Evolutionary conservation across 2,888 invertebrate genomes (phyloP), one percentile per base, ranked within the genome.

Genomic region (Mesoligia furuncula): DNA sequence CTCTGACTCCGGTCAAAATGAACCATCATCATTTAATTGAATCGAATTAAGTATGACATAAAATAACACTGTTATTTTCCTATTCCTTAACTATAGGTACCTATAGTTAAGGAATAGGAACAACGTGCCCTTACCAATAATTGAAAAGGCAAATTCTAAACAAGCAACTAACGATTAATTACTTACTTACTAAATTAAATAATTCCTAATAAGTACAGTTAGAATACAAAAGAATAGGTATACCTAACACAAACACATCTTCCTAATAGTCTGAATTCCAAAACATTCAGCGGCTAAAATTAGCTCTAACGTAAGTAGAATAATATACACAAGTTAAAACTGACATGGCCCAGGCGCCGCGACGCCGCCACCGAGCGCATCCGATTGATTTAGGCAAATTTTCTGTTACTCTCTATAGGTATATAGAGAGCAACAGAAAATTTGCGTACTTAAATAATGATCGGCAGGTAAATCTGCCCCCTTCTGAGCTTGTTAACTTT

Each of bases 221-320:
- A 45, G 0, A 59, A n/a, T 15, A 8, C 39, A 62, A 51, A 24
- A 51, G n/a, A 9, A 20, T 65, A n/a, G n/a, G n/a, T n/a, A n/a
- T n/a, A n/a, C n/a, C n/a, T 7, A n/a, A 57, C 54, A 36, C 11
- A 57, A 69, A 54, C 13, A 11, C 51, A 42, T 66, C 59, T 48
- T 24, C 20, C 2, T 51, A 45, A 1, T 39, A 48, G 2, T 31
- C 15, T n/a, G 45, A 39, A 64, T 72, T 42, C 8, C 24, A 36
- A 42, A 79, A 45, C 24, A 61, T 59, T 45, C 36, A 73, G 48
- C 8, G n/a, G 36, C 57, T 80, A 81, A 68, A 57, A 64, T 42
- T 68, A 80, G 42, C 66, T 45, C 17, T 31, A 51, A n/a, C 6
- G 1, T 9, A 48, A 2, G 15, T n/a, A 61, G 15, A 54, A 67